Conservation (phyloP, 2,888 invertebrate genomes). For the Sinelater perroti region DNA sequence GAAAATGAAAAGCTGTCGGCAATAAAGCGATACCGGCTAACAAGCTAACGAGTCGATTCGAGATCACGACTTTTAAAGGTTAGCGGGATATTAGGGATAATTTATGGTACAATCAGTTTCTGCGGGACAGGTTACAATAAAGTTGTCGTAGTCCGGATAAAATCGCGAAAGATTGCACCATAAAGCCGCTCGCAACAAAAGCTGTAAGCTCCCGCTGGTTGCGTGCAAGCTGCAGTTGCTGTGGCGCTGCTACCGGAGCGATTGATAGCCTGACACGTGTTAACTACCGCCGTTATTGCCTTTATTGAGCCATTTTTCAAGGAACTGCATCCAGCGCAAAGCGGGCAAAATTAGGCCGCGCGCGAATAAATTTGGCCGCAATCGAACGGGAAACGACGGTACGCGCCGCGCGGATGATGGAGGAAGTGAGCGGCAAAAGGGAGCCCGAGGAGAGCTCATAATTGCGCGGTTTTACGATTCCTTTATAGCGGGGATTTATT, state of each 20-base stretch:
- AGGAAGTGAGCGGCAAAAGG: not conserved
- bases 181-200: constrained; percentile 26
- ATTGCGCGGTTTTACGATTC: constrained; percentile 1
- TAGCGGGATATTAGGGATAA: constrained; percentile 10
- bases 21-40: constrained; percentile 4
- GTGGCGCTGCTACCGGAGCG: constrained; percentile 36
- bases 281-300: constrained; percentile 52
- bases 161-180: constrained; percentile 26
- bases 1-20: constrained; percentile 1
- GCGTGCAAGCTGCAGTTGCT: constrained; percentile 40
- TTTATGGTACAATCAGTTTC: constrained; percentile 21
- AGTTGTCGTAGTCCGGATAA: constrained; percentile 26
- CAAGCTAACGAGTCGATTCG: constrained; percentile 13
- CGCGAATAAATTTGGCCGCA: constrained; percentile 5
- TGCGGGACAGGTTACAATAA: constrained; percentile 21
- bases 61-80: constrained; percentile 10
- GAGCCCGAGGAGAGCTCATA: not conserved
- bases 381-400: constrained; percentile 12
- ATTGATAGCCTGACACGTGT: constrained; percentile 52
- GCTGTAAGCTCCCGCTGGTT: constrained; percentile 39
- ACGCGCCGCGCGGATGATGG: constrained; percentile 3
- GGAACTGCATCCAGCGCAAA: constrained; percentile 31
- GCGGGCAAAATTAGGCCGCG: constrained; percentile 17
- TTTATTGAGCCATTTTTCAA: constrained; percentile 53
- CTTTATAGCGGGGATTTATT: too few relatives aligned